Evolutionary conservation across 2,797 vertebrate genomes (phyloP), one percentile per base, ranked within the genome.

Genomic region (Aythya fuligula): DNA sequence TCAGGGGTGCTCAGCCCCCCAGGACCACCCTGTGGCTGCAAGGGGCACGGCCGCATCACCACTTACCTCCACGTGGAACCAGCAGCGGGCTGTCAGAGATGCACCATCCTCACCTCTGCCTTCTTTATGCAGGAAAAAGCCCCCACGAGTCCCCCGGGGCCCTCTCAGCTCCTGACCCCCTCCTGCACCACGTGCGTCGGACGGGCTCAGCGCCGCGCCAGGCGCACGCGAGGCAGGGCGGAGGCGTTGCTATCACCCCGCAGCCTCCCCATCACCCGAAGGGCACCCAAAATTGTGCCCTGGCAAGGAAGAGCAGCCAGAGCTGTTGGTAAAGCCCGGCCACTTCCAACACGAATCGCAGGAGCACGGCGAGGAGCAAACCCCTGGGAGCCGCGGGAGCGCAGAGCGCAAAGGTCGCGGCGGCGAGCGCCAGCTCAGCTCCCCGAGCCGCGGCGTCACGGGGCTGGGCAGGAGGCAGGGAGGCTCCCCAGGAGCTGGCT

Each of bases 271-370:
- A 36, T 13, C 21, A 41, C 4, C 86, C 30, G 30, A 54, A 11
- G 88, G 30, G 34, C 2, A 1, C 56, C 6, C 0, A 32, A 1
- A 84, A 69, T 6, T 19, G 0, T 20, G 49, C 58, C 80, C 32
- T 0, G 0, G 53, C 6, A 30, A 34, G 74, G 39, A 49, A 65
- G 76, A 91, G 13, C 36, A 66, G 47, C 49, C 0, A 2, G 39
- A 25, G 0, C 30, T 57, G 10, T 86, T 84, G 53, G 5, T 24
- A 17, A 27, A 0, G 8, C 57, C 69, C 61, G 57, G 51, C 58
- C 79, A 57, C 89, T 8, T 28, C 53, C 5, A 8, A 34, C 7
- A 0, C 36, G 12, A 13, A 0, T 6, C 0, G 2, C 19, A 20
- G 70, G 19, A 74, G 47, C 47, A 7, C 22, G 22, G 60, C 1